Conservation (phyloP, 1,140 invertebrate genomes). For the Trichonephila clavipes region DNA sequence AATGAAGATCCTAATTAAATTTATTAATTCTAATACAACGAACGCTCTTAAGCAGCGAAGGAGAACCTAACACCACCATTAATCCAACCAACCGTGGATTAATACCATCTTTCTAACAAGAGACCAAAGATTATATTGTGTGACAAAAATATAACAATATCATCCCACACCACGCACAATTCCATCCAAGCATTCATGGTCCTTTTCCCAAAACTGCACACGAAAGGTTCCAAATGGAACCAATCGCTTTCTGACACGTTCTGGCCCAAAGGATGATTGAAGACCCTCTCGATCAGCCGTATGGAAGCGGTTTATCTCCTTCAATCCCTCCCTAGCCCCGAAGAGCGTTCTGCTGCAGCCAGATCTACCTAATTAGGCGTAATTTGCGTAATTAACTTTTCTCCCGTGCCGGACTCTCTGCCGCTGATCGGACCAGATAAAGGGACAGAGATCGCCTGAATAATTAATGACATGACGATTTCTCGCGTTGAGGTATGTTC, state of each 20-base stretch:
- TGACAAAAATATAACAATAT: background rate
- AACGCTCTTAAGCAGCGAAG: too few relatives aligned
- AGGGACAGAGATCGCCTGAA: constrained; percentile 19
- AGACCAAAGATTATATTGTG: background rate
- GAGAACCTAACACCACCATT: too few relatives aligned
- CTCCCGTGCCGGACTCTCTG: constrained; percentile 54
- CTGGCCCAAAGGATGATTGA: constrained; percentile 34
- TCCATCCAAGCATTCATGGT: background rate
- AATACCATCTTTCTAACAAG: background rate
- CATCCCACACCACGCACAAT: background rate
- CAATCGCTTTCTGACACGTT: constrained; percentile 54
- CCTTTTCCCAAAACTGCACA: background rate
- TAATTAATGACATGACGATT: constrained; percentile 66
- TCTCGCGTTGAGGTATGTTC: constrained; percentile 41
- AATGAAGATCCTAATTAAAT: too few relatives aligned
- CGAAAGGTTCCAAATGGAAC: constrained; percentile 3
- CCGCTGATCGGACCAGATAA: constrained; percentile 59
- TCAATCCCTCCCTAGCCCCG: background rate
- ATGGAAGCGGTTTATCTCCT: constrained; percentile 59
- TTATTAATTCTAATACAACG: too few relatives aligned
- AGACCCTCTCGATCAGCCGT: constrained; percentile 57
- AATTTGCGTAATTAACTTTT: constrained; percentile 75
- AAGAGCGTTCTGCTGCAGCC: background rate
- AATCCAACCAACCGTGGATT: too few relatives aligned
- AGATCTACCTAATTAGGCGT: constrained; percentile 67